These are phyloP conservation scores for Pogonophryne albipinna DNA, from an alignment of 2,797 vertebrate genomes.

Conservation along the genomic window DNA sequence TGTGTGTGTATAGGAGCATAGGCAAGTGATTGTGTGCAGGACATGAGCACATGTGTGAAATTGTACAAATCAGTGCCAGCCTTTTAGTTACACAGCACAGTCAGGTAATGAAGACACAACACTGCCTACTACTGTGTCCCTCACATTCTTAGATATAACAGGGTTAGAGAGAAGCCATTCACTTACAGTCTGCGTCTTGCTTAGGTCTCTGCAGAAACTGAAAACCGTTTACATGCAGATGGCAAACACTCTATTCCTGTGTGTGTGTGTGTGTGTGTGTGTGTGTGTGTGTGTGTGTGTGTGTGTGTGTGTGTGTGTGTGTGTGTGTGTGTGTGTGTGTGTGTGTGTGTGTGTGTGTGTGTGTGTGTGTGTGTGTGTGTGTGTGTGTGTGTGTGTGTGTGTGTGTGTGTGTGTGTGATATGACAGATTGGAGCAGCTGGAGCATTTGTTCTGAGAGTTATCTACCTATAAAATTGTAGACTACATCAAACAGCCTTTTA, in stretches of 20 bases:
- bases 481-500: neutral
- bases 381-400: too few species aligned
- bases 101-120: conserved; percentile 24
- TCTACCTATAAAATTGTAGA: neutral
- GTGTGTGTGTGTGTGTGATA: neutral
- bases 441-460: neutral
- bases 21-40: conserved; percentile 14
- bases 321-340: neutral
- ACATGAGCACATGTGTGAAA: conserved; percentile 22
- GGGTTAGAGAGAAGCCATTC: conserved; percentile 19
- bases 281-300: too few species aligned
- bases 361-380: too few species aligned
- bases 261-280: too few species aligned
- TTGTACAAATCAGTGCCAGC: conserved; percentile 25
- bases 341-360: too few species aligned
- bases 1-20: neutral
- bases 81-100: conserved; percentile 1
- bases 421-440: neutral
- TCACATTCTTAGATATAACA: conserved; percentile 43
- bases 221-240: neutral
- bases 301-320: too few species aligned
- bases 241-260: neutral
- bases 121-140: conserved; percentile 17
- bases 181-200: conserved; percentile 21
- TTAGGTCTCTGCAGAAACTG: neutral